Conservation (phyloP, 2,113 vertebrate species). For the Aegypius monachus region DNA sequence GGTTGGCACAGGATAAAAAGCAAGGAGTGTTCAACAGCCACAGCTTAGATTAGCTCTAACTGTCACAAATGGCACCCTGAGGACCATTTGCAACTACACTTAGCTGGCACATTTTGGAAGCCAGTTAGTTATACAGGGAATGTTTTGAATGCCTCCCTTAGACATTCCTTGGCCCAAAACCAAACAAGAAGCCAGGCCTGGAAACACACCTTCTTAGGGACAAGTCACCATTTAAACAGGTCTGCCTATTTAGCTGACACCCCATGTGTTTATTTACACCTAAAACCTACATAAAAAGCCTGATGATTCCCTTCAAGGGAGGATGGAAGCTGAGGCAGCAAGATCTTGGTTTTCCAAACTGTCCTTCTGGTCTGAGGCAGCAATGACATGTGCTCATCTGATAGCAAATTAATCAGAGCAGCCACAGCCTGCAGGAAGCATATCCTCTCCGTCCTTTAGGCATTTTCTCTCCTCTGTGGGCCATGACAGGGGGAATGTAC, state of each 20-base stretch:
- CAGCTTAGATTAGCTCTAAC: background rate
- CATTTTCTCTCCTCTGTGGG: background rate
- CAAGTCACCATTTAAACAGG: background rate
- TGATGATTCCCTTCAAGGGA: background rate
- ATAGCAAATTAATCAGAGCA: background rate
- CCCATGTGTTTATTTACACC: background rate
- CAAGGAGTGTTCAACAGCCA: background rate
- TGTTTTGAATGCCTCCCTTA: background rate
- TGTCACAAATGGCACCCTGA: background rate
- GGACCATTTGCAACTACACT: background rate
- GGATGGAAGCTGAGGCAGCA: background rate
- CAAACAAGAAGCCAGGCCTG: background rate
- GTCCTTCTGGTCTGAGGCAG: background rate
- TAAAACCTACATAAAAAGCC: background rate
- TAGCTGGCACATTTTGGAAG: background rate
- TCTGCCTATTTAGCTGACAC: background rate
- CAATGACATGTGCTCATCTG: background rate
- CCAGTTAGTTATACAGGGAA: background rate
- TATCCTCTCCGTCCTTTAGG: background rate
- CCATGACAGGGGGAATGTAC: fast-evolving
- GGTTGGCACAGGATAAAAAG: background rate
- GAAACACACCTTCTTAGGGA: background rate
- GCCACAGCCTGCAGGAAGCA: background rate
- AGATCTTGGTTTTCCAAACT: background rate
- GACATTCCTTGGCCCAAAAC: background rate